Conservation (phyloP, 2,888 invertebrate genomes). For the Drosophila neutralis region DNA sequence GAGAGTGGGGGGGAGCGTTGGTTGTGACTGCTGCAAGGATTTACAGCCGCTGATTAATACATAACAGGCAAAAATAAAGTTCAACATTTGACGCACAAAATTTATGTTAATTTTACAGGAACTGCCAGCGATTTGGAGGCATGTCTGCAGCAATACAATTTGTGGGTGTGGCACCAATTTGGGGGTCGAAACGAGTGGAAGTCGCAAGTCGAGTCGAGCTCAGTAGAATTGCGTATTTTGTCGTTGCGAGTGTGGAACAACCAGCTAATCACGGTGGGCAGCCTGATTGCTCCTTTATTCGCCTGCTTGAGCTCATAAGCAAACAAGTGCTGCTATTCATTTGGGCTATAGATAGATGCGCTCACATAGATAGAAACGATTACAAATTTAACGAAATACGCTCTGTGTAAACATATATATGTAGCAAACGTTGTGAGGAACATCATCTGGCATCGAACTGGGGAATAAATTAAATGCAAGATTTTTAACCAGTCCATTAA, state of each 20-base stretch:
- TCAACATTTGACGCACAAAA: constrained; percentile 65
- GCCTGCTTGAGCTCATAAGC: constrained; percentile 21
- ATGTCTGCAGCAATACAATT: constrained; percentile 33
- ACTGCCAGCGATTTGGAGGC: constrained; percentile 40
- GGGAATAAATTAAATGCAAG: not conserved
- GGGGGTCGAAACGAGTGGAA: constrained; percentile 2
- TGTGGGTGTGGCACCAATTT: constrained; percentile 19
- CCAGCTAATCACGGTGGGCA: constrained; percentile 29
- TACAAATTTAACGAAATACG: constrained; percentile 1
- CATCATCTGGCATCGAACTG: not conserved
- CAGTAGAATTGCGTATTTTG: constrained; percentile 2
- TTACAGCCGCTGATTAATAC: constrained; percentile 72
- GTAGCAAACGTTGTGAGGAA: not conserved
- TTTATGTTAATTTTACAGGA: constrained; percentile 69
- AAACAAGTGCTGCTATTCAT: constrained; percentile 4
- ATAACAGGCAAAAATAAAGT: constrained; percentile 64
- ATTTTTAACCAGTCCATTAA: not conserved
- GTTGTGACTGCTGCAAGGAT: constrained; percentile 55
- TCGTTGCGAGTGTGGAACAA: not conserved
- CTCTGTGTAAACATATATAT: not conserved
- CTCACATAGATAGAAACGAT: not conserved
- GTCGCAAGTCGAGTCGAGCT: not conserved
- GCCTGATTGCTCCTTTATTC: constrained; percentile 30
- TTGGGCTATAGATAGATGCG: not conserved
- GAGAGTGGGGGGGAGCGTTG: not conserved